A percentile compares a stretch with the other conserved stretches of the same genome.
Conservation (phyloP, 1,140 invertebrate species). For the Lasioglossum baleicum region DNA sequence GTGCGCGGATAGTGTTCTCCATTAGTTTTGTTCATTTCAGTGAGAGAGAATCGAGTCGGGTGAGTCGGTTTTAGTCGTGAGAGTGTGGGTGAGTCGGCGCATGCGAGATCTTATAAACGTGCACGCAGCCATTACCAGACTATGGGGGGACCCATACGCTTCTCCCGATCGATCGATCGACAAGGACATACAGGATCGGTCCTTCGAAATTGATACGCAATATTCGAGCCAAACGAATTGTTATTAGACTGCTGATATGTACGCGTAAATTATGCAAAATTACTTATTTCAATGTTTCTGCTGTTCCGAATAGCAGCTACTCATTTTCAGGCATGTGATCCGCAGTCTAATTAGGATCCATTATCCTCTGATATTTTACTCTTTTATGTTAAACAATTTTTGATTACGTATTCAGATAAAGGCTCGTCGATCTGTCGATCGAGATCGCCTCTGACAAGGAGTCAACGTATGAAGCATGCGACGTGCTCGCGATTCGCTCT, state of each 20-base stretch:
- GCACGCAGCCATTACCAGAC: slow-evolving; percentile 31
- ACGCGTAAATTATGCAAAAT: too few relatives aligned
- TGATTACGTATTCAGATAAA: too few relatives aligned
- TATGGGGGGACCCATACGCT: slow-evolving; percentile 15
- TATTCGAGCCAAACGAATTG: too few relatives aligned
- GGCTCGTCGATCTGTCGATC: slow-evolving; percentile 30
- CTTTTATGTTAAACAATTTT: too few relatives aligned
- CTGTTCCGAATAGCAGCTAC: background rate
- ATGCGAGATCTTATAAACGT: slow-evolving; percentile 56
- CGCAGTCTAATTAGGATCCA: too few relatives aligned
- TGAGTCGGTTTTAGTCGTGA: slow-evolving; percentile 9
- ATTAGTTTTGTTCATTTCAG: too few relatives aligned
- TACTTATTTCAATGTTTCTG: background rate
- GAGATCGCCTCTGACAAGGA: slow-evolving; percentile 32
- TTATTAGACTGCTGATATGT: too few relatives aligned
- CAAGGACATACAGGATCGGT: too few relatives aligned
- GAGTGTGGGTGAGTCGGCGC: slow-evolving; percentile 37
- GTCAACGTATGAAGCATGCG: slow-evolving; percentile 49
- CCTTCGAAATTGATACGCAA: too few relatives aligned
- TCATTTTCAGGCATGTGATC: too few relatives aligned
- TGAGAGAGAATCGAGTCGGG: slow-evolving; percentile 14
- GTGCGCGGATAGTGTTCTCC: too few relatives aligned
- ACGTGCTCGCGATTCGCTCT: slow-evolving; percentile 52
- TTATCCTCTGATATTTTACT: too few relatives aligned
- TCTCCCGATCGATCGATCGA: slow-evolving; percentile 37